Evolutionary conservation across 2,888 invertebrate genomes (phyloP).

Genomic region (Venusia cambrica): DNA sequence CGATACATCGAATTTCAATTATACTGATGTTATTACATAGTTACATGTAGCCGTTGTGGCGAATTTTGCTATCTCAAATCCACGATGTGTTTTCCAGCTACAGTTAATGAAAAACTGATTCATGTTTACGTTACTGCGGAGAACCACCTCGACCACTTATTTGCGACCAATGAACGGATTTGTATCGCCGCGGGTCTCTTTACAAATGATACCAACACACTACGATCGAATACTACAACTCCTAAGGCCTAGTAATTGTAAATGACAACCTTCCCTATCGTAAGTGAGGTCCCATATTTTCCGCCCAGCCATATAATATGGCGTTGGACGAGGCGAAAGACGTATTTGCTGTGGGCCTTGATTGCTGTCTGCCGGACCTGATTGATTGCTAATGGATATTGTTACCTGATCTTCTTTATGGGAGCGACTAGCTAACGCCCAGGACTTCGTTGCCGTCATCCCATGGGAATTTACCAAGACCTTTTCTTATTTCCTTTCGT

Average conservation of each 20-base stretch:
- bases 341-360: constrained; percentile 42
- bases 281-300: constrained; percentile 54
- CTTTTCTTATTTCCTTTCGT: too few species aligned
- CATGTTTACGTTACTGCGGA: too few species aligned
- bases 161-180: constrained; percentile 61
- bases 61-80: too few species aligned
- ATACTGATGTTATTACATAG: too few species aligned
- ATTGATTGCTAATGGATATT: constrained; percentile 61
- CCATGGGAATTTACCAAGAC: too few species aligned
- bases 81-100: too few species aligned
- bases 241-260: constrained; percentile 49
- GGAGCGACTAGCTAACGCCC: too few species aligned
- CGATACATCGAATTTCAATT: too few species aligned
- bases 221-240: constrained; percentile 47
- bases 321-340: constrained; percentile 39
- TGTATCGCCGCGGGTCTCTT: constrained; percentile 48
- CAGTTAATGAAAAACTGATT: too few species aligned
- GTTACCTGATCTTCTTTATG: constrained; percentile 45
- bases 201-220: constrained; percentile 57
- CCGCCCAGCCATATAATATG: constrained; percentile 44
- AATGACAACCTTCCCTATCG: constrained; percentile 50
- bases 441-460: too few species aligned
- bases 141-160: too few species aligned
- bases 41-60: too few species aligned
- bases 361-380: constrained; percentile 42